These are phyloP conservation scores for Psittacara wagleri DNA, from an alignment of 2,113 vertebrate species.

Conservation along the genomic window DNA sequence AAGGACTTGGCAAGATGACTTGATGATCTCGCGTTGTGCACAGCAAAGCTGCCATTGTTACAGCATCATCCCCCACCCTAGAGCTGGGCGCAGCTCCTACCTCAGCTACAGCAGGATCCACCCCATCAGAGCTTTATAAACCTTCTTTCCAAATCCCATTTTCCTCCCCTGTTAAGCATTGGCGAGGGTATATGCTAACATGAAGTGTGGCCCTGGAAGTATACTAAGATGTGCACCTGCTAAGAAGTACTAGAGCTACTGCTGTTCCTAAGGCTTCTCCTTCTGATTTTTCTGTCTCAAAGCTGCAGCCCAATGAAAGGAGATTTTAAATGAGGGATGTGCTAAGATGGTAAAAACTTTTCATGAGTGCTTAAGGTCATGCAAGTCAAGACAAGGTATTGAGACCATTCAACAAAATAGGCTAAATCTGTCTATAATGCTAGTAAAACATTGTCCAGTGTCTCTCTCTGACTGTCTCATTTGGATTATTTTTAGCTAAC, in stretches of 20 bases:
- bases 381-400: neutral
- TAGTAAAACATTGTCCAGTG: neutral
- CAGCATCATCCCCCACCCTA: neutral
- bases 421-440: neutral
- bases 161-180: neutral
- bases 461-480: neutral
- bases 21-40: neutral
- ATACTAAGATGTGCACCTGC: neutral
- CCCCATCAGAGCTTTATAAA: neutral
- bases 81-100: neutral
- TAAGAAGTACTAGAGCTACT: neutral
- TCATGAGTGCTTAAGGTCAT: neutral
- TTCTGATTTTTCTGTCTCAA: neutral
- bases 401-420: neutral
- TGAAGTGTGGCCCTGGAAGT: neutral
- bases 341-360: neutral
- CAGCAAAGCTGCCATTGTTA: neutral
- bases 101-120: fast-evolving
- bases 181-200: neutral
- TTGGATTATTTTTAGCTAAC: neutral
- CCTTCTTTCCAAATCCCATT: neutral
- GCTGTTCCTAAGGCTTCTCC: neutral
- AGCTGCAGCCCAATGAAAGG: neutral
- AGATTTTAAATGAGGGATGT: neutral
- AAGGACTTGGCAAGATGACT: neutral